Percentiles rank a stretch among this genome's conserved stretches.
These are phyloP conservation scores for Porites evermanni DNA, from an alignment of 92 coral and sea anemone species.

Conservation along the genomic window DNA sequence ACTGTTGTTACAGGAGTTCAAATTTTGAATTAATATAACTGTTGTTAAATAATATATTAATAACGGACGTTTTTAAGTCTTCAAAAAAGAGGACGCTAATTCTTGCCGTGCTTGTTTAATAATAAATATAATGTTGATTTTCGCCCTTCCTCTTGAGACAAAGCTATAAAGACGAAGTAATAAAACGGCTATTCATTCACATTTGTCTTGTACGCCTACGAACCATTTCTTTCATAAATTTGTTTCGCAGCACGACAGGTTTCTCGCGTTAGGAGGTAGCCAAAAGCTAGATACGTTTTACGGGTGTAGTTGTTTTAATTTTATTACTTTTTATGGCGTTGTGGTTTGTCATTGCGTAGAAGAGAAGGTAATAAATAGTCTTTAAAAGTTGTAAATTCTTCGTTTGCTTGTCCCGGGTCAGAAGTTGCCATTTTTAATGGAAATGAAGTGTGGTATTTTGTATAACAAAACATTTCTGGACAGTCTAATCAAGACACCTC, in stretches of 20 bases:
- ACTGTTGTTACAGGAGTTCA: not conserved
- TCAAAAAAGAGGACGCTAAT: not conserved
- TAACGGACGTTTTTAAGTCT: not conserved
- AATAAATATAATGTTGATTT: slow-evolving; percentile 4
- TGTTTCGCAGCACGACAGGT: slow-evolving; percentile 35
- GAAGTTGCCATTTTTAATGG: not conserved
- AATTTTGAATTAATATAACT: not conserved
- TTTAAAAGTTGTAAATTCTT: not conserved
- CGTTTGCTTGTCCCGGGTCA: not conserved
- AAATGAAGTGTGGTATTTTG: not conserved
- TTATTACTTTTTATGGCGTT: slow-evolving; percentile 18
- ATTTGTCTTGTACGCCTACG: slow-evolving; percentile 13
- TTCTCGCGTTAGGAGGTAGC: slow-evolving; percentile 11
- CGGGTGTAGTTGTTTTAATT: slow-evolving; percentile 18
- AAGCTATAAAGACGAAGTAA: slow-evolving; percentile 9
- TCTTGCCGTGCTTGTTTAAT: not conserved
- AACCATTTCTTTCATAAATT: slow-evolving; percentile 14
- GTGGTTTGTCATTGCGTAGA: not conserved
- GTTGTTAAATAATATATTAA: not conserved
- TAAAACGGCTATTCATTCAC: slow-evolving; percentile 20
- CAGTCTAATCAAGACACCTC: not conserved
- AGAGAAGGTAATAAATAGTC: not conserved
- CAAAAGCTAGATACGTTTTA: slow-evolving; percentile 16
- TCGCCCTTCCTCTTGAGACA: slow-evolving; percentile 26
- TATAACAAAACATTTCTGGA: not conserved